These are phyloP conservation scores for Hyphantria cunea DNA, from an alignment of 1,140 invertebrate genomes.

Conservation along the genomic window DNA sequence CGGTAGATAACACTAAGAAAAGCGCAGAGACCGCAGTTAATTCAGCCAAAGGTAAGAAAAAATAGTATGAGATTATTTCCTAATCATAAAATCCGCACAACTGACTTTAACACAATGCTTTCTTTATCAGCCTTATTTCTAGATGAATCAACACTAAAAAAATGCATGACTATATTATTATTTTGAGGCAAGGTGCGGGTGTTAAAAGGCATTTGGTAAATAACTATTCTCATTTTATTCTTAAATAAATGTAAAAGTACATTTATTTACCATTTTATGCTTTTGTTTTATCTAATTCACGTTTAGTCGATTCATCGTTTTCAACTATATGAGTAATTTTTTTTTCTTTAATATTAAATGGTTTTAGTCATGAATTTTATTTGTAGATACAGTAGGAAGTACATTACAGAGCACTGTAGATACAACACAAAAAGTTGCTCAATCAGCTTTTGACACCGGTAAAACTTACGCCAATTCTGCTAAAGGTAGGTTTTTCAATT, in stretches of 20 bases:
- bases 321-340: too few species aligned
- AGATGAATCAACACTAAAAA: background rate
- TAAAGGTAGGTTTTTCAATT: slow-evolving; percentile 41
- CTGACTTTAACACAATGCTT: too few species aligned
- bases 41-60: slow-evolving; percentile 54
- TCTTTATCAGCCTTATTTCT: too few species aligned
- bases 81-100: too few species aligned
- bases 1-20: slow-evolving; percentile 70
- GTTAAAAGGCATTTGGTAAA: background rate
- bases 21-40: slow-evolving; percentile 61
- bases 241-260: too few species aligned
- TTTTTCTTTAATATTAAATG: too few species aligned
- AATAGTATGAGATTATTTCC: background rate
- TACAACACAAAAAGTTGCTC: slow-evolving; percentile 55
- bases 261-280: too few species aligned
- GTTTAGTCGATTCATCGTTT: too few species aligned
- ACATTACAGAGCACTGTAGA: slow-evolving; percentile 51
- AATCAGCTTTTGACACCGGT: slow-evolving; percentile 51
- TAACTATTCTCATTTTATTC: too few species aligned
- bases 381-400: slow-evolving; percentile 57
- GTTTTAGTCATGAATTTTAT: slow-evolving; percentile 6
- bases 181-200: background rate
- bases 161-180: background rate
- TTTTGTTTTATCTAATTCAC: too few species aligned
- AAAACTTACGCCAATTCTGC: slow-evolving; percentile 46